These are phyloP conservation scores for Agrotis segetum DNA, from an alignment of 2,888 invertebrate species.

Conservation along the genomic window DNA sequence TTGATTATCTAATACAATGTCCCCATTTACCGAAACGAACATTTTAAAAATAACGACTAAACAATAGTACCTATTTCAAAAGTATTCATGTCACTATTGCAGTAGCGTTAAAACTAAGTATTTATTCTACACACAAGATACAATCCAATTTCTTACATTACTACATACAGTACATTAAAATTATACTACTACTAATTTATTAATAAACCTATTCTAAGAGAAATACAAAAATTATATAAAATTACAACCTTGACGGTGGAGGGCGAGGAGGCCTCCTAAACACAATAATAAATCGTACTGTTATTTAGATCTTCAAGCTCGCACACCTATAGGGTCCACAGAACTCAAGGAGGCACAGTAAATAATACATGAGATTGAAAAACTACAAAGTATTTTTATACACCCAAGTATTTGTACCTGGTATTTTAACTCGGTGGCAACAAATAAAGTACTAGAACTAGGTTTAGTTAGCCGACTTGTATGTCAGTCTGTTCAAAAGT, in stretches of 20 bases:
- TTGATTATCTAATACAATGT: neutral
- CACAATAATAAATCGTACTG: slow-evolving; percentile 40
- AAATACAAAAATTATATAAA: slow-evolving; percentile 26
- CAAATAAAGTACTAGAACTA: neutral
- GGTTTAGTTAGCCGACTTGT: neutral
- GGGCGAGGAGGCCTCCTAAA: slow-evolving; percentile 39
- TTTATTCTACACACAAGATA: neutral
- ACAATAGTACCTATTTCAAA: neutral
- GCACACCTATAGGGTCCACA: slow-evolving; percentile 41
- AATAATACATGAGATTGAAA: neutral
- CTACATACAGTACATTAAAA: slow-evolving; percentile 16
- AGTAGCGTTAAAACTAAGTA: neutral
- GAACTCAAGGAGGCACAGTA: slow-evolving; percentile 6
- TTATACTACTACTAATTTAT: neutral
- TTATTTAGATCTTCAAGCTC: slow-evolving; percentile 53
- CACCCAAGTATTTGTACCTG: neutral
- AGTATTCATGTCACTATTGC: neutral
- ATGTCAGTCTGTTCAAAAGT: slow-evolving; percentile 1
- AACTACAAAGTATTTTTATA: neutral
- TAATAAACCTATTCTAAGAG: slow-evolving; percentile 13
- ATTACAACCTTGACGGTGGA: slow-evolving; percentile 23
- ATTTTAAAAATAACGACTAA: neutral
- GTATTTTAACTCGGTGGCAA: slow-evolving; percentile 14
- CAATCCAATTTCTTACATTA: slow-evolving; percentile 9
- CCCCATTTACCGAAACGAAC: neutral